Base-by-base conservation (phyloP, 1,140 invertebrate species). In the Dendrolimus kikuchii region DNA sequence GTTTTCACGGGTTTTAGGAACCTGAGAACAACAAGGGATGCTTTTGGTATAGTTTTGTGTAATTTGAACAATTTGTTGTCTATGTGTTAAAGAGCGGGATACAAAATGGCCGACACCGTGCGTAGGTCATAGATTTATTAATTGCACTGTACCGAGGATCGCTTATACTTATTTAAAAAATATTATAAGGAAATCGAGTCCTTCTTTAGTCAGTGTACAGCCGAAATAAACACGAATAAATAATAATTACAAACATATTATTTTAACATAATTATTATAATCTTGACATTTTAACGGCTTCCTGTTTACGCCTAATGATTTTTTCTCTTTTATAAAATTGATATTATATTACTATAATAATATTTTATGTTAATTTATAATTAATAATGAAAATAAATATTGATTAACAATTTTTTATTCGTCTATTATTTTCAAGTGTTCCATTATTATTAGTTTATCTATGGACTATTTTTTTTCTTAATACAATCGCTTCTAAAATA, bases 351-450 rank as follows among this genome's bases (percentile, higher is more conserved):
- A 56, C 3, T 23, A 23, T 23, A 23, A 23, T 23, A 23, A 23
- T 23, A 65, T 64, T 68, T 67, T 68, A 72, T 68, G 62, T 71
- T 80, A 81, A 79, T 76, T 78, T 81, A 84, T 84, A 77, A 74
- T 51, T 57, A 64, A 76, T 70, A 77, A 73, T 72, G 55, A 74
- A 43, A 79, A 75, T 74, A 79, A 71, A 78, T 70, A 76, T 58
- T 74, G 53, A 81, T 82, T 80, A 82, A 77, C 77, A 77, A 64
- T 51, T 42, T 36, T 41, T 36, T 23, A 49, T 57, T 38, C 10
- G 46, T 59, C 49, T 72, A 68, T 73, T 75, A 68, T 74, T 77
- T 71, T 45, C 23, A 9, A 45, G n/a, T 45, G 5, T 9, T 2
- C n/a, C n/a, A n/a, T 45, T 5, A 9, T 7, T 45, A 45, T 6